Evolutionary conservation across 2,797 vertebrate species (phyloP).

Genomic region (Notolabrus celidotus): DNA sequence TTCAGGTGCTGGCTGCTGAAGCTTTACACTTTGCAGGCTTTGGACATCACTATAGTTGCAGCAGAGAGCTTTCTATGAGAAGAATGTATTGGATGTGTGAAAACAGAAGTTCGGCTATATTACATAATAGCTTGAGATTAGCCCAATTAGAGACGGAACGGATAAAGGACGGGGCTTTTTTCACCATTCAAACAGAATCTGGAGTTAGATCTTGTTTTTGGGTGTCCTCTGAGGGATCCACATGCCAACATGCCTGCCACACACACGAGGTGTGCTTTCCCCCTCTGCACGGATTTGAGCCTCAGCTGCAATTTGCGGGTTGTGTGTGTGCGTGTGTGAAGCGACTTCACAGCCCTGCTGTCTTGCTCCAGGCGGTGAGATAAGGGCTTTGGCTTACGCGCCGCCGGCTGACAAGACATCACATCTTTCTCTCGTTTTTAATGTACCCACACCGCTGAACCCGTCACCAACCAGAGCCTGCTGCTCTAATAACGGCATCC

Average conservation of each 20-base stretch:
- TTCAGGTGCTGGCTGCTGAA: not conserved
- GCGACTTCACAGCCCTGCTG: constrained; percentile 52
- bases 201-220: not conserved
- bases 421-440: constrained; percentile 23
- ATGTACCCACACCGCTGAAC: constrained; percentile 23
- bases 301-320: constrained; percentile 15
- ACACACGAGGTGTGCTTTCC: constrained; percentile 18
- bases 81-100: not conserved
- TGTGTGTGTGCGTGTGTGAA: constrained; percentile 2
- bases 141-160: constrained; percentile 16
- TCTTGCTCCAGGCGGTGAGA: constrained; percentile 51
- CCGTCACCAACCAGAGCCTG: not conserved
- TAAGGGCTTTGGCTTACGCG: constrained; percentile 38
- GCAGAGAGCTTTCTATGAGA: not conserved
- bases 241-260: constrained; percentile 13
- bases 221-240: constrained; percentile 4
- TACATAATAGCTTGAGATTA: constrained; percentile 33
- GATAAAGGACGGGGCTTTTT: not conserved
- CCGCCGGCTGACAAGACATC: constrained; percentile 52
- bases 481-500: not conserved
- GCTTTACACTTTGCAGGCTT: not conserved
- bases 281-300: constrained; percentile 3
- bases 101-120: not conserved
- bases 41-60: not conserved
- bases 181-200: not conserved